A percentile compares a stretch with the other conserved stretches of the same genome.
These are phyloP conservation scores for Pavo muticus DNA, from an alignment of 2,113 vertebrate genomes.

Conservation along the genomic window DNA sequence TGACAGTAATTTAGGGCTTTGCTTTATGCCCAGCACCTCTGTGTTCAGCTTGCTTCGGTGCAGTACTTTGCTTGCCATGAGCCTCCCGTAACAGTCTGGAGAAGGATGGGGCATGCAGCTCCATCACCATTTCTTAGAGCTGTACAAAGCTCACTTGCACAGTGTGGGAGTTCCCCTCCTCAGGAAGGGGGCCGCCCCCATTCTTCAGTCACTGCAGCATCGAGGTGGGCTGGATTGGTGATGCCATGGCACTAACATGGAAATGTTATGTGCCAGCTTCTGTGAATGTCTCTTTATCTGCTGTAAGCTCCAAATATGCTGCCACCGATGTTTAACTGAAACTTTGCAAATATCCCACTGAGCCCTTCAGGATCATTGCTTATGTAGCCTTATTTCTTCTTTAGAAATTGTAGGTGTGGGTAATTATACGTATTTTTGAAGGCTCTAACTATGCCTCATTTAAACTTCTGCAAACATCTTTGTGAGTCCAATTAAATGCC, in stretches of 20 bases:
- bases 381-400: slow-evolving; percentile 65
- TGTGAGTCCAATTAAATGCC: slow-evolving; percentile 76
- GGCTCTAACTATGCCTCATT: slow-evolving; percentile 72
- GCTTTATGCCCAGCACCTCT: neutral
- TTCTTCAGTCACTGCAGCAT: neutral
- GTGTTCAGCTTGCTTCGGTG: neutral
- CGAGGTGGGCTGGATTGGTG: neutral
- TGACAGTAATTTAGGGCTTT: neutral
- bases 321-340: slow-evolving; percentile 22
- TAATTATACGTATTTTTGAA: slow-evolving; percentile 78
- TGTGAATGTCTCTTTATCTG: neutral
- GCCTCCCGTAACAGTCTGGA: neutral
- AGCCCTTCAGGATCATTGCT: slow-evolving; percentile 53
- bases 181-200: neutral
- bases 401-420: slow-evolving; percentile 67
- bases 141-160: neutral
- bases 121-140: neutral
- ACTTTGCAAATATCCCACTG: slow-evolving; percentile 26
- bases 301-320: neutral
- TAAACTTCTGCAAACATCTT: slow-evolving; percentile 76
- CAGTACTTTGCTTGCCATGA: neutral
- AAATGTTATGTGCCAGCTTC: neutral
- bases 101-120: rapidly evolving
- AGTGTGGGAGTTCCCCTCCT: neutral
- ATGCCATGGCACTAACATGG: neutral